These are phyloP conservation scores for Willowsia nigromaculata DNA, from an alignment of 2,888 invertebrate species.

Conservation along the genomic window DNA sequence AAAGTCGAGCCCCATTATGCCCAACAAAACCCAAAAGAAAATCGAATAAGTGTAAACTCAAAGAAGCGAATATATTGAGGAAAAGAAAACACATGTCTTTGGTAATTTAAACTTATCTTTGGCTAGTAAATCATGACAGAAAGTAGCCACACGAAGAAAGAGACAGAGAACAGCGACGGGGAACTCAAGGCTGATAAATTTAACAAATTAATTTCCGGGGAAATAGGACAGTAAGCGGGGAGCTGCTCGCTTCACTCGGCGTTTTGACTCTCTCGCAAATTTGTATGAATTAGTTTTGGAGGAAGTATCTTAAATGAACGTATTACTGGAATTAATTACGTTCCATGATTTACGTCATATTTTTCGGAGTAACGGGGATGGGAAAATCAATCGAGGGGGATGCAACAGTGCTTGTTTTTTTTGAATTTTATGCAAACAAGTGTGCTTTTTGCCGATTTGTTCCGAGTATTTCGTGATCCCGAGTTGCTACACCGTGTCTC, in stretches of 20 bases:
- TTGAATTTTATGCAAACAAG: neutral
- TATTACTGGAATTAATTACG: too few relatives aligned
- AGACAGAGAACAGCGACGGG: neutral
- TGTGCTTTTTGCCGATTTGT: neutral
- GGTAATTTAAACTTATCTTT: neutral
- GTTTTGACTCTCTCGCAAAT: too few relatives aligned
- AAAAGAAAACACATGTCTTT: neutral
- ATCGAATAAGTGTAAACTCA: too few relatives aligned
- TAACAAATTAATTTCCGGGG: neutral
- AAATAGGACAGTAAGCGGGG: neutral
- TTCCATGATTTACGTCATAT: neutral
- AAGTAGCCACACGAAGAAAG: neutral
- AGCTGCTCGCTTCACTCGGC: too few relatives aligned
- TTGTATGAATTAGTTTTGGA: too few relatives aligned
- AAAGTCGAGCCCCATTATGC: too few relatives aligned
- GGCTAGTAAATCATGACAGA: neutral
- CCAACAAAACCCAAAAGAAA: too few relatives aligned
- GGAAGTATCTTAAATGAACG: too few relatives aligned
- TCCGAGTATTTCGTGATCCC: neutral
- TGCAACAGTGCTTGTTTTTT: neutral
- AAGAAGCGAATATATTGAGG: too few relatives aligned
- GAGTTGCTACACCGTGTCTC: neutral
- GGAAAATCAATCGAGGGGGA: neutral
- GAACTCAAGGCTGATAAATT: neutral
- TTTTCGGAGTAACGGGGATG: neutral